Base-by-base conservation (phyloP, 2,888 invertebrate genomes). In the Pharmacophagus antenor region DNA sequence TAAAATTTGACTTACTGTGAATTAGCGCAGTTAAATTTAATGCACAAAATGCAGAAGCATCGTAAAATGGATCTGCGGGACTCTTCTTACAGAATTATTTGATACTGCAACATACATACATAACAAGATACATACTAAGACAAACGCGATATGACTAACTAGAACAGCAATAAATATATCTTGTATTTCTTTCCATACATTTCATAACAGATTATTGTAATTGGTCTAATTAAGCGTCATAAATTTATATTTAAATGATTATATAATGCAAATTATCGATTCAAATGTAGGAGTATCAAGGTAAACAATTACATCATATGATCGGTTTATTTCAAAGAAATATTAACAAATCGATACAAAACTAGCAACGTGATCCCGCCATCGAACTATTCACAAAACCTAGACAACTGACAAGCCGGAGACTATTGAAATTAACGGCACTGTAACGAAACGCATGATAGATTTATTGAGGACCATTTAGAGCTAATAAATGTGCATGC, bases 401-500 rank as follows among this genome's bases (percentile, higher is more conserved):
- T 70, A 67, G 70, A 68, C 64, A 65, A 69, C 70, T 70, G 72
- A 57, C 52, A 53, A 50, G n/a, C 64, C 65, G 74, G 70, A 72
- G 63, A 65, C 69, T 71, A 81, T 78, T 77, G 72, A 75, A 78
- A 82, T 76, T 73, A 78, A 80, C 74, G 69, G 73, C 67, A 60
- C 65, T 65, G 71, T 73, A 71, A 73, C 71, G 72, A 77, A 66
- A 70, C 65, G 70, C 70, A 60, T 65, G 70, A 72, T 71, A 64
- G 72, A 73, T 74, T 71, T 70, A 63, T 58, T 56, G 57, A 58
- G 46, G 41, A 42, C 57, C 58, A 56, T 62, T 61, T 61, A 62
- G 31, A 58, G 60, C 37, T 59, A 63, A 58, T 58, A 59, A 61
- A 57, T 57, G 59, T 56, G 52, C 60, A 51, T 56, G 56, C 50